A percentile compares a stretch with the other conserved stretches of the same genome.
Conservation (phyloP, 2,113 vertebrate genomes). For the Progne subis region DNA sequence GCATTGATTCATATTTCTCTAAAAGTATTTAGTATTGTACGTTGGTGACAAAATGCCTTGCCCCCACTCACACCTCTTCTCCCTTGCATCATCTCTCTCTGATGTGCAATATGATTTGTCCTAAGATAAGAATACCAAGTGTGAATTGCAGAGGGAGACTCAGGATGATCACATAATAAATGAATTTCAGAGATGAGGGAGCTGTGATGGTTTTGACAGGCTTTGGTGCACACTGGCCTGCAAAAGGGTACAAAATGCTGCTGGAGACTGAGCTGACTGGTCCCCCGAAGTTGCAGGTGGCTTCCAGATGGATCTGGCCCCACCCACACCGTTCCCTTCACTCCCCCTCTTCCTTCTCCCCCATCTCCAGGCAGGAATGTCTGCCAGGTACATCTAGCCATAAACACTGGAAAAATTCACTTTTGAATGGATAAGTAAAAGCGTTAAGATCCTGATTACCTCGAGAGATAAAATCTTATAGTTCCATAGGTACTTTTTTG, state of each 20-base stretch:
- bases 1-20: background rate
- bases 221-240: background rate
- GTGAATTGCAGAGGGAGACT: background rate
- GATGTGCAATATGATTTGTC: background rate
- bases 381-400: background rate
- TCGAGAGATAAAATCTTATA: background rate
- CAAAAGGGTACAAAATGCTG: background rate
- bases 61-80: background rate
- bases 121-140: background rate
- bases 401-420: no score
- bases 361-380: background rate
- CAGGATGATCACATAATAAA: background rate
- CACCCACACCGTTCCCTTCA: background rate
- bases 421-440: background rate
- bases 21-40: background rate
- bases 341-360: background rate
- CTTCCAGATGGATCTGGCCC: background rate
- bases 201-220: background rate
- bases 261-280: accelerated
- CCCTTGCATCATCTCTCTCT: background rate
- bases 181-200: background rate
- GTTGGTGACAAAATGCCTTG: background rate
- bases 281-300: background rate
- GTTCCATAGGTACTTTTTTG: background rate
- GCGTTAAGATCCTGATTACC: no score